Evolutionary conservation across 1,140 invertebrate genomes (phyloP).

Genomic region (Adelges cooleyi): DNA sequence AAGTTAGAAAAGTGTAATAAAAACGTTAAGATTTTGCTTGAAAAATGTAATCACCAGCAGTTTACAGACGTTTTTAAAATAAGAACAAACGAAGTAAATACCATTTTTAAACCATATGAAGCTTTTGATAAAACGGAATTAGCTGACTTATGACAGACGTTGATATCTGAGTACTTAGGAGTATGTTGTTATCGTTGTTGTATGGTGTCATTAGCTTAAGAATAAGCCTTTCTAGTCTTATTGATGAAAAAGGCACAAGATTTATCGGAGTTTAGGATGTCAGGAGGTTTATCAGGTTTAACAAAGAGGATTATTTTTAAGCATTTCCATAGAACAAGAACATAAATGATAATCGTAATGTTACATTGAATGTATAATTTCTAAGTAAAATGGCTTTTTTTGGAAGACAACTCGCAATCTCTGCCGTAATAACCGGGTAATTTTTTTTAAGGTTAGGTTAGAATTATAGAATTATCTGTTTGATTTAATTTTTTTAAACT

Average conservation of each 20-base stretch:
- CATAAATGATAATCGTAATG: background rate
- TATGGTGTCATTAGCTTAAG: background rate
- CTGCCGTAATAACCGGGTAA: background rate
- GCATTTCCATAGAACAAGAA: background rate
- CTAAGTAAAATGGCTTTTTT: background rate
- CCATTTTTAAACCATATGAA: too few relatives aligned
- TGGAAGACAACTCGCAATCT: background rate
- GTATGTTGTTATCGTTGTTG: slow-evolving; percentile 2
- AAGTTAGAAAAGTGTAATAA: too few relatives aligned
- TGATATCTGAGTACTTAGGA: slow-evolving; percentile 25
- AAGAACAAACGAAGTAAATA: too few relatives aligned
- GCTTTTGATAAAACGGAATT: too few relatives aligned
- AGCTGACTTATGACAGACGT: too few relatives aligned
- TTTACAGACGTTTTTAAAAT: too few relatives aligned
- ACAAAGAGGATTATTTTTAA: background rate
- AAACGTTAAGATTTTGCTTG: too few relatives aligned
- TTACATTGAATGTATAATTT: slow-evolving; percentile 14
- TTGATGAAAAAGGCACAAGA: background rate
- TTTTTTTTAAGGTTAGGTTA: background rate
- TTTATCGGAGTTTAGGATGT: background rate
- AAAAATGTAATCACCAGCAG: too few relatives aligned
- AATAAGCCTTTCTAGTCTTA: background rate
- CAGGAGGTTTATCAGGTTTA: background rate
- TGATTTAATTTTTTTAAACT: background rate
- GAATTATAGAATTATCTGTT: background rate